A percentile compares a stretch with the other conserved stretches of the same genome.
phyloP scores from a whole-genome alignment of 2,113 vertebrate genomes.

The Motacilla alba region DNA sequence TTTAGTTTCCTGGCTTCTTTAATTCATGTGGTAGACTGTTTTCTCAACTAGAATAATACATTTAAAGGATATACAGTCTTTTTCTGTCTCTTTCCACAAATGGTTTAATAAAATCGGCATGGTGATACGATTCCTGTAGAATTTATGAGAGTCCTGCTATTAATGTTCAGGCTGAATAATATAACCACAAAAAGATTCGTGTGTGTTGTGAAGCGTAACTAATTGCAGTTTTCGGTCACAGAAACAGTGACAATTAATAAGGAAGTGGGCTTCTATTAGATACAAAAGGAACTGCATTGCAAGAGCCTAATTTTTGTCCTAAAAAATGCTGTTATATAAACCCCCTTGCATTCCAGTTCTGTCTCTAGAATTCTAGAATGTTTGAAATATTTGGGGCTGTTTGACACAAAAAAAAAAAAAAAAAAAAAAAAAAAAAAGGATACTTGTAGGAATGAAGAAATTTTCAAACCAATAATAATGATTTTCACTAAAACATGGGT shows the following conservation, averaged over 20 bases:
- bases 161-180: conserved; percentile 59
- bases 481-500: background rate
- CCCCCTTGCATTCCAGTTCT: background rate
- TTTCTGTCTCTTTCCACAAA: background rate
- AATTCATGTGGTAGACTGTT: background rate
- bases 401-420: no score
- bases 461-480: background rate
- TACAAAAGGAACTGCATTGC: conserved; percentile 10
- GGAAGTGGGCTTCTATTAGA: conserved; percentile 36
- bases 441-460: background rate
- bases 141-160: conserved; percentile 47
- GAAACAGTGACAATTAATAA: conserved; percentile 41
- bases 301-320: conserved; percentile 33
- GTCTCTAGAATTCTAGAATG: background rate
- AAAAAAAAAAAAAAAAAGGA: background rate
- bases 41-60: background rate
- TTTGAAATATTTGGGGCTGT: background rate
- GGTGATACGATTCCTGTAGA: background rate
- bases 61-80: background rate
- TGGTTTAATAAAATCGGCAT: conserved; percentile 21
- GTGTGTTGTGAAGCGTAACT: conserved; percentile 51
- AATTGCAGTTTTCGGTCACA: conserved; percentile 64
- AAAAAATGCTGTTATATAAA: background rate
- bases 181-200: conserved; percentile 31
- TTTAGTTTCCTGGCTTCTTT: background rate